A percentile compares a stretch with the other conserved stretches of the same genome.
phyloP scores from a whole-genome alignment of 1,140 invertebrate genomes.

The Saccostrea cuccullata region DNA sequence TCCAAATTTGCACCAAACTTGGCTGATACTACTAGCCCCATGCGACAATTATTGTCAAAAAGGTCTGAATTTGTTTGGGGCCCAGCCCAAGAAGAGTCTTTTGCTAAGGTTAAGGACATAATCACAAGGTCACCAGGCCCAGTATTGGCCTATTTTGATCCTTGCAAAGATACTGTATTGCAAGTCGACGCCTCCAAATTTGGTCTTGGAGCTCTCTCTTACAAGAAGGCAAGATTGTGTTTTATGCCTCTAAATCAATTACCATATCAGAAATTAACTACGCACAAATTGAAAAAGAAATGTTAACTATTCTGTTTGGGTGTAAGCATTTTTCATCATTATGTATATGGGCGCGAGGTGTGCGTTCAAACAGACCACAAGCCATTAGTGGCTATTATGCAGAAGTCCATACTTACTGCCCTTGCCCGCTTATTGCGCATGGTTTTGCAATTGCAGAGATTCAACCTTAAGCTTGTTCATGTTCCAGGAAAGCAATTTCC shows the following conservation, averaged over 20 bases:
- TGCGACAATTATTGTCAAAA: too few species aligned
- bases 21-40: too few species aligned
- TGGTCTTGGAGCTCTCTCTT: too few species aligned
- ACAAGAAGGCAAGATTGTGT: too few species aligned
- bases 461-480: conserved; percentile 69
- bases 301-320: conserved; percentile 79
- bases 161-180: conserved; percentile 10
- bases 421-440: conserved; percentile 78
- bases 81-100: too few species aligned
- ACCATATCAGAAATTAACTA: conserved; percentile 78
- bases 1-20: too few species aligned
- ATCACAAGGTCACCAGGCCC: too few species aligned
- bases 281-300: conserved; percentile 80
- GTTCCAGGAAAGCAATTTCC: conserved; percentile 55
- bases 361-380: too few species aligned
- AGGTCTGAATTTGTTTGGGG: conserved; percentile 15
- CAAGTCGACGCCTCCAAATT: conserved; percentile 60
- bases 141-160: too few species aligned
- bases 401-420: conserved; percentile 73
- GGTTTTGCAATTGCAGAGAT: conserved; percentile 76
- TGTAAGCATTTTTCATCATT: conserved; percentile 80
- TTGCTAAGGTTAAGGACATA: too few species aligned
- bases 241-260: conserved; percentile 53
- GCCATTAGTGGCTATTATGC: too few species aligned
- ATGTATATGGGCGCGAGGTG: too few species aligned